Evolutionary conservation across 2,888 invertebrate genomes (phyloP), one percentile per base, ranked within the genome.

Genomic region (Choristoneura rosaceana): DNA sequence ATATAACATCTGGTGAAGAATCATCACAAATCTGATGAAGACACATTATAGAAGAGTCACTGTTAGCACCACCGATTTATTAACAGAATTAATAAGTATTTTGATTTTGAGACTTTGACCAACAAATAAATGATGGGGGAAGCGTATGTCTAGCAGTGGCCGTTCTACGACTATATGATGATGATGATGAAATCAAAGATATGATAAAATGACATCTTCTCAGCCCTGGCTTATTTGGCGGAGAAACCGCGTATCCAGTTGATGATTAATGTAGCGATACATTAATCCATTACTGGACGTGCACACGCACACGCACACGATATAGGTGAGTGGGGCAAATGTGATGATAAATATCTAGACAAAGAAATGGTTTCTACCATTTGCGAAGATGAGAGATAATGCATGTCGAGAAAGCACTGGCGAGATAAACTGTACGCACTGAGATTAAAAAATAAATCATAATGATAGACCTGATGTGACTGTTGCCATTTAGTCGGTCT

Each of bases 301-400:
- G 55, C 63, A 55, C 55, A 63, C 70, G 55, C 63, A 55, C 55
- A 63, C 70, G 70, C 70, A 71, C 67, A 43, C 59, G 12, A 71
- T 71, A 50, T 73, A 43, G 71, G 71, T 73, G 71, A 73, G 68
- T 73, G 68, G 68, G 63, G 50, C 68, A 73, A 68, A 71, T 71
- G 65, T 47, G 59, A 34, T 58, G 71, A 71, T 71, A 67, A 67
- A 67, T 59, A 64, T 59, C 63, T 59, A 66, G 65, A 63, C 68
- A 63, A 71, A 61, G 71, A 71, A 59, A 67, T 67, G 62, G 34
- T 71, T 70, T 66, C 68, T 68, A 67, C 63, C 58, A 68, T 71
- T 68, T 68, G 68, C 41, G 62, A 62, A 50, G 67, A 67, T 59
- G 58, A 67, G 15, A 60, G 58, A 67, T 66, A 34, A 55, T 58